Base-by-base conservation (phyloP, 1,140 invertebrate genomes). In the Drosophila micromelanica region DNA sequence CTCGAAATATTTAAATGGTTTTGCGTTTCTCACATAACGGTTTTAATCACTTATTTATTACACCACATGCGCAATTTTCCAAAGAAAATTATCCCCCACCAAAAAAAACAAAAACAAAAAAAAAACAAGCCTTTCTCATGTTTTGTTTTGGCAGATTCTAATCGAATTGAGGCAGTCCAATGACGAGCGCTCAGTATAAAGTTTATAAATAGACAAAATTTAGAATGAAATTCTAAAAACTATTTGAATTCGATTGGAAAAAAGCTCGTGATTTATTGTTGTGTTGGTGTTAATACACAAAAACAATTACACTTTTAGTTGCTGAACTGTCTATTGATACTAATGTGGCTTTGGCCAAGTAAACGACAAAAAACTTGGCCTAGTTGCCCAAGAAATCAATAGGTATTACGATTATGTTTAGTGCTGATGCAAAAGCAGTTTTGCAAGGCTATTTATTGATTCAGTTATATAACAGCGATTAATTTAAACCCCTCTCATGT, bases 11-110 rank as follows among this genome's bases (percentile, higher is more conserved):
- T 49, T 43, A 59, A 59, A 51, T 8, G 17, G 12, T 49, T 67
- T 38, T 52, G 17, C 8, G 55, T 56, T 70, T 55, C 55, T 11
- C 60, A 75, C 75, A 75, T 61, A 60, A 12, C 32, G 27, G 35
- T 74, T 64, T 75, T 76, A 57, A 75, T 75, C 54, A 71, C 72
- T 75, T 77, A 77, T 70, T 77, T 77, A 75, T 77, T 60, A 55
- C 59, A 30, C 52, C 55, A 57, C 72, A 37, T 67, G 43, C 37
- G 69, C 15, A 54, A 65, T 61, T 67, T 57, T 76, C 73, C 38
- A 51, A 17, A 17, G 70, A 76, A 76, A 61, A 55, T 20, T 27
- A 4, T 8, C 20, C 2, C 20, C 20, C 20, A 1, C 1, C 1
- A 20, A 20, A 27, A 5, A 15, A 51, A 13, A 32, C 3, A 32